Evolutionary conservation across 2,797 vertebrate genomes (phyloP).

Genomic region (Enteromius thamalakanensis): DNA sequence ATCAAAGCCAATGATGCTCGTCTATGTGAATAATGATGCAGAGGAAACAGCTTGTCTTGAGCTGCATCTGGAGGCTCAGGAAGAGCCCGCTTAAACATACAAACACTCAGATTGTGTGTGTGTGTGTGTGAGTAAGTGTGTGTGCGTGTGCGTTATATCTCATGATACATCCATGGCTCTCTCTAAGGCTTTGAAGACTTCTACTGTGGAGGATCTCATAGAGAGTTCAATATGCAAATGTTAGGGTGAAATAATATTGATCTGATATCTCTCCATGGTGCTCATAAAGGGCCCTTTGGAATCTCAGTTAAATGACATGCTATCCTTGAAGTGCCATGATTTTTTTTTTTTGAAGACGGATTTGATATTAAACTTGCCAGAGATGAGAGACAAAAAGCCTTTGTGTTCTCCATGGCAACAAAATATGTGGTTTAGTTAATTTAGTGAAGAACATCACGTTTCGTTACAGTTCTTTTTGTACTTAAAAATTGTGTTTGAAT

Average conservation of each 20-base stretch:
- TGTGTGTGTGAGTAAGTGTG: neutral
- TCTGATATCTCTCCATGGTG: slow-evolving; percentile 24
- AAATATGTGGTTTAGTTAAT: neutral
- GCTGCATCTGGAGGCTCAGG: slow-evolving; percentile 27
- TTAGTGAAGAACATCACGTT: neutral
- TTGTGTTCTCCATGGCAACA: slow-evolving; percentile 1
- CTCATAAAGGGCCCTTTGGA: neutral
- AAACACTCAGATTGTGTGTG: slow-evolving; percentile 15
- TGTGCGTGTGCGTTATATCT: neutral
- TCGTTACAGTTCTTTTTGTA: neutral
- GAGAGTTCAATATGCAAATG: slow-evolving; percentile 55
- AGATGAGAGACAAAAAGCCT: neutral
- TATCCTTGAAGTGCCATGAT: slow-evolving; percentile 11
- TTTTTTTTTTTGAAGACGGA: neutral
- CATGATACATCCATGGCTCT: slow-evolving; percentile 1
- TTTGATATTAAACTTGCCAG: slow-evolving; percentile 10
- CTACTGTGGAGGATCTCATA: slow-evolving; percentile 6
- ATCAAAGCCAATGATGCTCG: slow-evolving; percentile 57
- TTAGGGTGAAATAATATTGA: slow-evolving; percentile 48
- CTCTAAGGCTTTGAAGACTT: neutral
- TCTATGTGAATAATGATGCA: slow-evolving; percentile 52
- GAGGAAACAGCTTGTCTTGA: slow-evolving; percentile 44
- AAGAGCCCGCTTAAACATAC: slow-evolving; percentile 42
- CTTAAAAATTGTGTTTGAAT: neutral
- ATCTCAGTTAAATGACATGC: slow-evolving; percentile 17